Percentiles rank a stretch among this genome's conserved stretches.
Evolutionary conservation across 2,888 invertebrate species (phyloP).

Genomic region (Dichetophora obliterata): DNA sequence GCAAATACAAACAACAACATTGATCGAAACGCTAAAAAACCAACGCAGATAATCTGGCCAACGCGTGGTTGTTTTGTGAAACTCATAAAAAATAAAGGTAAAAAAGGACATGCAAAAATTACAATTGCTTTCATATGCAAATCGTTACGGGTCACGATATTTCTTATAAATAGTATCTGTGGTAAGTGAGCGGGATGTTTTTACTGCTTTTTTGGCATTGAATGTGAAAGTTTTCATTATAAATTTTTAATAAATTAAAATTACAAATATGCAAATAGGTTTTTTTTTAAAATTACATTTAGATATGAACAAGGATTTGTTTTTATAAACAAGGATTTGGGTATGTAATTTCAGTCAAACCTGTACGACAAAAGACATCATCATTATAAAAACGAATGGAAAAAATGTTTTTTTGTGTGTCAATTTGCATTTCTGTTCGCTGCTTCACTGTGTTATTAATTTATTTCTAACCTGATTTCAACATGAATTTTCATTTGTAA

Average conservation of each 20-base stretch:
- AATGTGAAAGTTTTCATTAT: neutral
- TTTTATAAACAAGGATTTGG: too few species aligned
- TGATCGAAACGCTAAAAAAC: neutral
- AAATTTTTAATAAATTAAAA: neutral
- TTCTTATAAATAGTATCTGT: neutral
- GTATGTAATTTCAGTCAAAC: too few species aligned
- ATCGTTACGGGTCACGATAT: slow-evolving; percentile 4
- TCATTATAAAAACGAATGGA: too few species aligned
- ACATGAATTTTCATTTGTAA: neutral
- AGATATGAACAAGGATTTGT: too few species aligned
- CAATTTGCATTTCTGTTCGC: too few species aligned
- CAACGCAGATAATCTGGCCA: neutral
- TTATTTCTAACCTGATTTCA: neutral
- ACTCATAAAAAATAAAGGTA: neutral
- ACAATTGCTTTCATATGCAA: slow-evolving; percentile 6
- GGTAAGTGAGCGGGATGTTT: neutral
- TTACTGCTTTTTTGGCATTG: neutral
- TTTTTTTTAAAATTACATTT: too few species aligned
- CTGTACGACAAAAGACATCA: too few species aligned
- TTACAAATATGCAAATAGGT: neutral
- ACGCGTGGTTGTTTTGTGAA: neutral
- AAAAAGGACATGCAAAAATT: neutral
- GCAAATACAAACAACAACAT: too few species aligned
- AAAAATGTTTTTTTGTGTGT: too few species aligned
- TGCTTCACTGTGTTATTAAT: too few species aligned